Evolutionary conservation across 1,140 invertebrate species (phyloP).

Genomic region (Cardiocondyla obscurior): DNA sequence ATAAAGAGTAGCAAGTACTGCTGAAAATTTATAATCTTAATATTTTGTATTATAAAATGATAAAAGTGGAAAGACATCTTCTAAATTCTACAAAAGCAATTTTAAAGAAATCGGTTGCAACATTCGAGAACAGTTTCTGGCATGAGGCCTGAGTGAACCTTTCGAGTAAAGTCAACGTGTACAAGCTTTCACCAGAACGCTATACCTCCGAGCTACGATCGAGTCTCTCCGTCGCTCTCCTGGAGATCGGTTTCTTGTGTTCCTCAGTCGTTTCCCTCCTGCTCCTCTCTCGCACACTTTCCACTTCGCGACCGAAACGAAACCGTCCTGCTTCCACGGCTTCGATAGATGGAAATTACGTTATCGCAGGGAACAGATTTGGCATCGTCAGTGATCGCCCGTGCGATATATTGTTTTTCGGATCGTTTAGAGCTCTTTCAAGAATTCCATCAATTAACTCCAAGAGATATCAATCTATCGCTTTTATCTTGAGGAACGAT

Average conservation of each 20-base stretch:
- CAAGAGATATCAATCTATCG: not conserved
- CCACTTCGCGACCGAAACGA: conserved; percentile 22
- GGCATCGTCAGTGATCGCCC: conserved; percentile 25
- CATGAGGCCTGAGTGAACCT: conserved; percentile 34
- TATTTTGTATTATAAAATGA: not conserved
- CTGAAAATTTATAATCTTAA: not conserved
- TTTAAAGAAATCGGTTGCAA: conserved; percentile 33
- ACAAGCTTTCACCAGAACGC: conserved; percentile 65
- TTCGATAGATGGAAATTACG: conserved; percentile 13
- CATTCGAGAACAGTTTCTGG: conserved; percentile 43
- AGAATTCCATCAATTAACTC: not conserved
- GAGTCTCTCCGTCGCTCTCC: conserved; percentile 28
- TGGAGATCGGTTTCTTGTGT: conserved; percentile 37
- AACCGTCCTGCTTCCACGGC: conserved; percentile 37
- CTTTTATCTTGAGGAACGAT: conserved; percentile 12
- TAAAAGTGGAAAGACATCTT: not conserved
- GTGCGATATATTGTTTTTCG: conserved; percentile 29
- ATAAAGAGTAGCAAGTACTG: too few species aligned
- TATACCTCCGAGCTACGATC: conserved; percentile 51
- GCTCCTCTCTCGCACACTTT: conserved; percentile 27
- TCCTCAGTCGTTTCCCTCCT: conserved; percentile 36
- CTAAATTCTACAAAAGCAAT: not conserved
- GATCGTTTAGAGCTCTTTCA: not conserved
- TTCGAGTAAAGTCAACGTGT: conserved; percentile 51
- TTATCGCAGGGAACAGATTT: not conserved